A percentile compares a stretch with the other conserved stretches of the same genome.
Conservation (phyloP, 2,888 invertebrate species). For the Molanna angustata region DNA sequence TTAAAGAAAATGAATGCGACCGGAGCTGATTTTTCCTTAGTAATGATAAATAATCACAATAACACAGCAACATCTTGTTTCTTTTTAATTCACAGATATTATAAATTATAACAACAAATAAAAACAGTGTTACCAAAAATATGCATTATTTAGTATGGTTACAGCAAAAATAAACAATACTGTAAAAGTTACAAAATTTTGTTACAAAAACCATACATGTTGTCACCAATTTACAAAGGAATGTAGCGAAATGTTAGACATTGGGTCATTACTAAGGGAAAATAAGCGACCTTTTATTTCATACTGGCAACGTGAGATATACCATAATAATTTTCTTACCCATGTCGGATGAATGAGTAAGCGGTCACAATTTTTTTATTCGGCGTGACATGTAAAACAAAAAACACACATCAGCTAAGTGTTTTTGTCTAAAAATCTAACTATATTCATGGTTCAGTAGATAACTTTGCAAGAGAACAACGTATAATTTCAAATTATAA, state of each 20-base stretch:
- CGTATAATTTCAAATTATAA: no score
- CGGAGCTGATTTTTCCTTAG: conserved; percentile 49
- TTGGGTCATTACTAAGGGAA: conserved; percentile 50
- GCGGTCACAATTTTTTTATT: conserved; percentile 32
- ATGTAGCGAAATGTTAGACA: neutral
- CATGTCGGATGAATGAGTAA: conserved; percentile 32
- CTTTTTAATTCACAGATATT: conserved; percentile 6
- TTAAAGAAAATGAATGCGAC: conserved; percentile 26
- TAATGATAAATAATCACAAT: conserved; percentile 41
- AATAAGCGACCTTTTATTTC: conserved; percentile 41
- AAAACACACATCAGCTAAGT: conserved; percentile 31
- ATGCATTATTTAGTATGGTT: conserved; percentile 44
- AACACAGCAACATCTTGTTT: neutral
- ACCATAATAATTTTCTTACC: conserved; percentile 38
- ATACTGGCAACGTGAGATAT: conserved; percentile 40
- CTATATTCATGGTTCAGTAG: conserved; percentile 9
- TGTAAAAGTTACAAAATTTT: neutral
- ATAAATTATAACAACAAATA: conserved; percentile 14
- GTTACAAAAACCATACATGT: neutral
- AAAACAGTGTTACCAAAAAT: conserved; percentile 41
- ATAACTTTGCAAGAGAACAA: no score
- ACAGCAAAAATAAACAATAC: neutral
- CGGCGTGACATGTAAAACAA: conserved; percentile 34
- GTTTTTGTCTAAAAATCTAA: conserved; percentile 28
- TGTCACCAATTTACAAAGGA: no score